A percentile compares a stretch with the other conserved stretches of the same genome.
phyloP scores from a whole-genome alignment of 2,113 vertebrate genomes.

The Spheniscus mendiculus region DNA sequence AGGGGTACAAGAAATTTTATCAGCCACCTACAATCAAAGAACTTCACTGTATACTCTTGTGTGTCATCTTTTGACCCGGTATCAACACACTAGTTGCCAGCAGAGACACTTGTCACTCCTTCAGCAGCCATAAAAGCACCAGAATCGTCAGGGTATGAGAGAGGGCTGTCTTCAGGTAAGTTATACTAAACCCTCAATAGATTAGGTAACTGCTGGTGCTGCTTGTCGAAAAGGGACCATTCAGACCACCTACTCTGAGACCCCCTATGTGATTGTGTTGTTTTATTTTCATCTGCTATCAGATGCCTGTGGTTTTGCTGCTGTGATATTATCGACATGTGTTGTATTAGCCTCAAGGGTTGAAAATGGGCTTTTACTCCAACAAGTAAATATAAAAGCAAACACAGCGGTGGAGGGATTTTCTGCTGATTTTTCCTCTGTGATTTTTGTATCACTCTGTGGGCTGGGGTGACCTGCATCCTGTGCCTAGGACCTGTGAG shows the following conservation, averaged over 20 bases:
- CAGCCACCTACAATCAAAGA: not conserved
- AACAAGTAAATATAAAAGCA: slow-evolving; percentile 10
- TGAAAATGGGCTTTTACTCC: slow-evolving; percentile 11
- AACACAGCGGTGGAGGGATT: not conserved
- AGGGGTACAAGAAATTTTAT: not conserved
- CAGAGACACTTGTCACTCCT: not conserved
- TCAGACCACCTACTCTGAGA: slow-evolving; percentile 48
- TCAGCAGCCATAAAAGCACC: not conserved
- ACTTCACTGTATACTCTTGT: not conserved
- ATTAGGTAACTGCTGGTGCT: not conserved
- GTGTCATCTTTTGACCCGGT: not conserved
- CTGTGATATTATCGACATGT: not conserved
- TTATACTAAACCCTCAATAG: not conserved
- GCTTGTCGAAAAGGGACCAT: not conserved
- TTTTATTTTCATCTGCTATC: slow-evolving; percentile 13
- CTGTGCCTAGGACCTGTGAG: not conserved
- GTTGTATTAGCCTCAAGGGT: slow-evolving; percentile 3
- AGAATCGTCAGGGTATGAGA: not conserved
- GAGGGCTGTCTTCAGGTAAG: not conserved
- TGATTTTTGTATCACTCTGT: not conserved
- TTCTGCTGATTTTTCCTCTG: not conserved
- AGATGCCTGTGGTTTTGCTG: slow-evolving; percentile 16
- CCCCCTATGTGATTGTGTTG: not conserved
- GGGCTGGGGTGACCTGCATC: not conserved
- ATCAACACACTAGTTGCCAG: not conserved